Conservation (phyloP, 2,797 vertebrate species). For the Paguma larvata region DNA sequence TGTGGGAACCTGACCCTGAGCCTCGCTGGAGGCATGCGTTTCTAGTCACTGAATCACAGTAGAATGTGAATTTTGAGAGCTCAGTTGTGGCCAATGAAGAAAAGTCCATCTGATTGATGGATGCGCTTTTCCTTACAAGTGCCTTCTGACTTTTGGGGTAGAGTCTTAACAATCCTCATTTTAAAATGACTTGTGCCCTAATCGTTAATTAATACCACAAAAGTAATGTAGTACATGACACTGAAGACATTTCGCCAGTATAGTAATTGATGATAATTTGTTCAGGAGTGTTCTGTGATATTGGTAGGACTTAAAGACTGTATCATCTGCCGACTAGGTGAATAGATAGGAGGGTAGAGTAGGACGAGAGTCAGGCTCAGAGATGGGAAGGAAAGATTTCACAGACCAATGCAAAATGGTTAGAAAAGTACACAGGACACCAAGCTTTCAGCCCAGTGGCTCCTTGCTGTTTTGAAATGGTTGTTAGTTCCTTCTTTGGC, state of each 20-base stretch:
- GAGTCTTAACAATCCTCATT: not conserved
- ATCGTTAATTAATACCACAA: not conserved
- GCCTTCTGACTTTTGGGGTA: not conserved
- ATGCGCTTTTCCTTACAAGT: not conserved
- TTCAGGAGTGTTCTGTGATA: not conserved
- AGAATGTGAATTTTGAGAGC: constrained; percentile 32
- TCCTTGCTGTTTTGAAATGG: constrained; percentile 39
- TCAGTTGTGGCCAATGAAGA: not conserved
- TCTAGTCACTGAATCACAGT: not conserved
- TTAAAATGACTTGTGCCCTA: not conserved
- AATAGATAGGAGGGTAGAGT: not conserved
- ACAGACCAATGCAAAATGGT: not conserved
- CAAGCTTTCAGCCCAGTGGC: not conserved
- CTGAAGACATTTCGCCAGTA: not conserved
- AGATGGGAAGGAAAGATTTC: not conserved
- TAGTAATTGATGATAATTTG: not conserved
- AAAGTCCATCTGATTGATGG: not conserved
- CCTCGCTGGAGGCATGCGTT: not conserved
- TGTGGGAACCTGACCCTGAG: not conserved
- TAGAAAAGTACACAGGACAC: not conserved
- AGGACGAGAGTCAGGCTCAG: not conserved
- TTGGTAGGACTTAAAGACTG: not conserved
- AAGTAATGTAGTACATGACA: not conserved
- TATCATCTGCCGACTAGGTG: not conserved
- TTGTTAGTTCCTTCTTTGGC: not conserved